Conservation (phyloP, 2,797 vertebrate genomes). For the Otus scops region DNA sequence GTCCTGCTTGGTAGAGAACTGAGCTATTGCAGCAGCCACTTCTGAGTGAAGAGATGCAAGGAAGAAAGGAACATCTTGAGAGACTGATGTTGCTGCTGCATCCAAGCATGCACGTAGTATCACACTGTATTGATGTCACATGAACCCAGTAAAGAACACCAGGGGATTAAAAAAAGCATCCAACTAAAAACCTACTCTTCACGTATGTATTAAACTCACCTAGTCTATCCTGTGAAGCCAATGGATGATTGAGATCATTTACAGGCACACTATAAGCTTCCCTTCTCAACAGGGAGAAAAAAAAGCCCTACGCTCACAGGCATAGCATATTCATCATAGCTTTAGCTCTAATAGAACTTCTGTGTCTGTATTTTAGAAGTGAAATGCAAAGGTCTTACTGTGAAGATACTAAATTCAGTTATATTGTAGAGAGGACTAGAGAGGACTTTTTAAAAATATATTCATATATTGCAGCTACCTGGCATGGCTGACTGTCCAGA, state of each 20-base stretch:
- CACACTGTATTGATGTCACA: not conserved
- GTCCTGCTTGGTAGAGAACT: not conserved
- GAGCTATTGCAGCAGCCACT: not conserved
- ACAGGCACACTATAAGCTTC: not conserved
- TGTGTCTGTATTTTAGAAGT: not conserved
- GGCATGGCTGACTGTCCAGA: not conserved
- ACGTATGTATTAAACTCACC: not conserved
- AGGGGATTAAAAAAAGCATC: not conserved
- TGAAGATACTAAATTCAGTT: not conserved
- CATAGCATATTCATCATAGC: not conserved
- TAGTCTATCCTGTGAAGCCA: not conserved
- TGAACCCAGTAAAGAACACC: not conserved
- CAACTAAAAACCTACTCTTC: not conserved
- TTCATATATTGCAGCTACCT: not conserved
- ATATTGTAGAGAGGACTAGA: not conserved
- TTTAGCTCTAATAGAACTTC: not conserved
- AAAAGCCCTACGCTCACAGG: not conserved
- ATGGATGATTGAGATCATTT: not conserved
- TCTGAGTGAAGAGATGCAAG: not conserved
- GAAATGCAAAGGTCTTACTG: not conserved
- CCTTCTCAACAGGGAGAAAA: not conserved
- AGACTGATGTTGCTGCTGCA: not conserved
- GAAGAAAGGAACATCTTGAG: not conserved
- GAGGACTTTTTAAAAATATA: not conserved
- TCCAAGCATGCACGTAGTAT: not conserved